Base-by-base conservation (phyloP, 2,797 vertebrate species). In the Glossophaga mutica region DNA sequence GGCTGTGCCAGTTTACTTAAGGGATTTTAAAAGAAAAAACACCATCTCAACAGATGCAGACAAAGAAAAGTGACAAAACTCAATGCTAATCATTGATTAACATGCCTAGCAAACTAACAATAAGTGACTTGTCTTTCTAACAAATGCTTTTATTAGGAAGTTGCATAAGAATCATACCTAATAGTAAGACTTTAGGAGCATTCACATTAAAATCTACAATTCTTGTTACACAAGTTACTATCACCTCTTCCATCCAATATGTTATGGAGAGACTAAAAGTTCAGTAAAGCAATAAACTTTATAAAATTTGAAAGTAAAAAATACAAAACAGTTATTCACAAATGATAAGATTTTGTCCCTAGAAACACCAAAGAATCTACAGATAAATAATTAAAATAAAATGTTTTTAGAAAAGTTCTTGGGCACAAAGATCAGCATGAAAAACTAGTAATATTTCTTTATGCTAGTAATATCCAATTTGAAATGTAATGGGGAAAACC, bases 381-480 rank as follows among this genome's bases (percentile, higher is more conserved):
- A 87, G 50, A 44, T 84, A 46, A 77, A 87, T 76, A 59, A 68
- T 76, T 76, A 82, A 82, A 85, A 92, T 92, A 78, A 79, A 89
- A 42, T 48, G 65, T 94, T 37, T 87, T 87, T 76, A 77, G 44
- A 70, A 76, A 76, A 29, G 32, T 57, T 74, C 6, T 22, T 44
- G n/a, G 10, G 37, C 62, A 73, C 21, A 81, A 86, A 86, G 83
- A 24, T 57, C 76, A 87, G 16, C 52, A 55, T 62, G 48, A 12
- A 87, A 68, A 55, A 71, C 55, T n/a, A 71, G 32, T n/a, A 42
- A 32, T 62, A 44, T 24, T 87, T 57, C 22, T 76, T 76, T 46
- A 59, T 22, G 62, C 22, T 59, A 74, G 32, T 62, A 37, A 62
- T 44, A 48, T 34, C 39, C 55, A 34, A 37, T 32, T 67, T 67